Percentiles rank a stretch among this genome's conserved stretches.
These are phyloP conservation scores for Oryctes rhinoceros DNA, from an alignment of 1,140 invertebrate genomes.

Conservation along the genomic window DNA sequence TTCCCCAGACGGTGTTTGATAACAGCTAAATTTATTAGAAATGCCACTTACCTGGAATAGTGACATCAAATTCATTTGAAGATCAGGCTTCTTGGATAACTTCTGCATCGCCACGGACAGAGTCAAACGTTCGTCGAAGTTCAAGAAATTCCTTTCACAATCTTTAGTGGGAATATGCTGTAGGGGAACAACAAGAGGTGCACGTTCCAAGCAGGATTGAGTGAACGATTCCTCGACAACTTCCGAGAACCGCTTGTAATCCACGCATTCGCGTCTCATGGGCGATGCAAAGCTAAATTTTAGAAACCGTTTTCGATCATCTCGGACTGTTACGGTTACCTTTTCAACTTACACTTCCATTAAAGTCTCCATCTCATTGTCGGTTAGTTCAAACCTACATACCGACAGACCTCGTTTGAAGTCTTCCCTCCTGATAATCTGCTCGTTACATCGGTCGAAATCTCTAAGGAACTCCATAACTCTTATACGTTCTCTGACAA, in stretches of 20 bases:
- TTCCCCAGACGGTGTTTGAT: background rate
- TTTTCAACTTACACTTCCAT: slow-evolving; percentile 66
- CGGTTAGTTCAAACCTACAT: slow-evolving; percentile 68
- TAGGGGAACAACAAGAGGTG: slow-evolving; percentile 69
- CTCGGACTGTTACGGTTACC: background rate
- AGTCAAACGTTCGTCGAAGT: slow-evolving; percentile 71
- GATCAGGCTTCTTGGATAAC: slow-evolving; percentile 68
- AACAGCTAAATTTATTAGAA: background rate
- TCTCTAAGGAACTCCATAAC: slow-evolving; percentile 71
- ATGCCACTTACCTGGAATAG: slow-evolving; percentile 62
- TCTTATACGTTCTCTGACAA: slow-evolving; percentile 70
- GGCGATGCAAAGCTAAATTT: slow-evolving; percentile 68
- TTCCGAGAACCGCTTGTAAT: slow-evolving; percentile 71
- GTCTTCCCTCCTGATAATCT: slow-evolving; percentile 67
- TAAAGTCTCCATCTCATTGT: slow-evolving; percentile 68
- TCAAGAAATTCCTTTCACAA: slow-evolving; percentile 70
- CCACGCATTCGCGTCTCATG: slow-evolving; percentile 64
- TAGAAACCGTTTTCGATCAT: background rate
- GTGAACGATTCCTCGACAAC: slow-evolving; percentile 73
- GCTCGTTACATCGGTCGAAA: slow-evolving; percentile 69
- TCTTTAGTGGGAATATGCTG: slow-evolving; percentile 70
- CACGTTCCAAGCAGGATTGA: slow-evolving; percentile 68
- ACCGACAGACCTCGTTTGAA: slow-evolving; percentile 71
- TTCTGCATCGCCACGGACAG: slow-evolving; percentile 70
- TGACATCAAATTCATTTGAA: slow-evolving; percentile 69